phyloP scores from a whole-genome alignment of 2,113 vertebrate species.

The Tetraodon nigroviridis region DNA sequence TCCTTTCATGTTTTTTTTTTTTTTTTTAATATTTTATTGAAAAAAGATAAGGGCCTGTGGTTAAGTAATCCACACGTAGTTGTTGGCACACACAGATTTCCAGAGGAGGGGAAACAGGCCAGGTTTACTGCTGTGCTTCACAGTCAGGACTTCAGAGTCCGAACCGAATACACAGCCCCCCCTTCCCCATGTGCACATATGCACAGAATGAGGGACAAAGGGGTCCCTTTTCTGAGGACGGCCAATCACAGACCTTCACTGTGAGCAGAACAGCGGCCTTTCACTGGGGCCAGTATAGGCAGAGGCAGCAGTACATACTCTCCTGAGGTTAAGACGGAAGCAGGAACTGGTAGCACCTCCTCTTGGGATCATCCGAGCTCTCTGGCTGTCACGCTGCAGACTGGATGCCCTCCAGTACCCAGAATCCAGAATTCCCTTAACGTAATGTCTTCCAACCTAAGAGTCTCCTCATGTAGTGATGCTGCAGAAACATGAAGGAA shows the following conservation, averaged over 20 bases:
- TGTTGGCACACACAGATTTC: neutral
- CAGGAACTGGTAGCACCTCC: conserved; percentile 52
- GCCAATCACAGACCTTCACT: conserved; percentile 71
- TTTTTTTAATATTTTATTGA: neutral
- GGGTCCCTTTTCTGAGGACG: conserved; percentile 66
- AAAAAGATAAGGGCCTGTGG: neutral
- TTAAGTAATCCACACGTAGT: conserved; percentile 1
- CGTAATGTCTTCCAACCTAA: too few species aligned
- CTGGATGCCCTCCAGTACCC: too few species aligned
- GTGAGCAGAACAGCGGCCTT: conserved; percentile 72
- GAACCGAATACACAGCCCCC: conserved; percentile 44
- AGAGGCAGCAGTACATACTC: conserved; percentile 59
- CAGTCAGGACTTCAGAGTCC: conserved; percentile 59
- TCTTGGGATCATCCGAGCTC: conserved; percentile 52
- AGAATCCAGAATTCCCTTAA: too few species aligned
- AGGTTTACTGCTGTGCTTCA: conserved; percentile 45
- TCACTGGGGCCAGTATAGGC: conserved; percentile 64
- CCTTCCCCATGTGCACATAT: conserved; percentile 30
- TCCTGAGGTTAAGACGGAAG: conserved; percentile 55
- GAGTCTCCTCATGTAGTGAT: neutral
- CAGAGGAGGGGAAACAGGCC: conserved; percentile 26
- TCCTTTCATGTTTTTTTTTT: neutral
- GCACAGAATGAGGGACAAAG: conserved; percentile 61
- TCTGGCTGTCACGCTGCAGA: neutral
- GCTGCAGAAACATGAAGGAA: neutral